Percentiles rank a stretch among this genome's conserved stretches.
Evolutionary conservation across 1,140 invertebrate genomes (phyloP).

Genomic region (Asbolus verrucosus): DNA sequence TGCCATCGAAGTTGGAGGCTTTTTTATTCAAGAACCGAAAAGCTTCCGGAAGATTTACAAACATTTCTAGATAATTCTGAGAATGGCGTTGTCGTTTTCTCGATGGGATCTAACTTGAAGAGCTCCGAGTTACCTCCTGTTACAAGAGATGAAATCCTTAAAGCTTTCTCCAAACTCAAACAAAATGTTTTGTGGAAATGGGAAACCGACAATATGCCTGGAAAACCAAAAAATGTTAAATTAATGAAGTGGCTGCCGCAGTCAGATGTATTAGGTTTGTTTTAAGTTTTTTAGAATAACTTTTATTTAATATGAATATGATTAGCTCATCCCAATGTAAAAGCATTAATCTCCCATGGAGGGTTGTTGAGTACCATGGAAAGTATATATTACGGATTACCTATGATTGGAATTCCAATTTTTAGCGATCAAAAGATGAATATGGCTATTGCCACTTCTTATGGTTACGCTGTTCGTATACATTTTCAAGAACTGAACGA

Average conservation of each 20-base stretch:
- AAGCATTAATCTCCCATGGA: conserved; percentile 57
- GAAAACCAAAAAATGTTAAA: conserved; percentile 66
- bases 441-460: conserved; percentile 53
- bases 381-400: conserved; percentile 67
- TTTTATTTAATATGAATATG: background rate
- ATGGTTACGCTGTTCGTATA: conserved; percentile 56
- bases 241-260: conserved; percentile 70
- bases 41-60: conserved; percentile 66
- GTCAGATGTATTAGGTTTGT: conserved; percentile 70
- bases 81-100: conserved; percentile 67
- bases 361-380: conserved; percentile 62
- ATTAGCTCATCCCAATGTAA: conserved; percentile 56
- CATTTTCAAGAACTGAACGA: conserved; percentile 59
- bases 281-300: too few species aligned
- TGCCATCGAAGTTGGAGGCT: conserved; percentile 63
- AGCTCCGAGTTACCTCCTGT: conserved; percentile 62
- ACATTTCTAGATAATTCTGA: conserved; percentile 64
- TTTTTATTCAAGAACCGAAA: conserved; percentile 61
- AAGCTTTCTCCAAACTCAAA: conserved; percentile 66
- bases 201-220: conserved; percentile 64
- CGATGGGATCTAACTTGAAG: conserved; percentile 66
- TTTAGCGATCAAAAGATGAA: conserved; percentile 62
- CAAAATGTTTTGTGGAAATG: conserved; percentile 70
- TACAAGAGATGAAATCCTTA: conserved; percentile 62
- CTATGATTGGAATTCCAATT: conserved; percentile 66